Base-by-base conservation (phyloP, 2,888 invertebrate species). In the Drosophila aldrichi region DNA sequence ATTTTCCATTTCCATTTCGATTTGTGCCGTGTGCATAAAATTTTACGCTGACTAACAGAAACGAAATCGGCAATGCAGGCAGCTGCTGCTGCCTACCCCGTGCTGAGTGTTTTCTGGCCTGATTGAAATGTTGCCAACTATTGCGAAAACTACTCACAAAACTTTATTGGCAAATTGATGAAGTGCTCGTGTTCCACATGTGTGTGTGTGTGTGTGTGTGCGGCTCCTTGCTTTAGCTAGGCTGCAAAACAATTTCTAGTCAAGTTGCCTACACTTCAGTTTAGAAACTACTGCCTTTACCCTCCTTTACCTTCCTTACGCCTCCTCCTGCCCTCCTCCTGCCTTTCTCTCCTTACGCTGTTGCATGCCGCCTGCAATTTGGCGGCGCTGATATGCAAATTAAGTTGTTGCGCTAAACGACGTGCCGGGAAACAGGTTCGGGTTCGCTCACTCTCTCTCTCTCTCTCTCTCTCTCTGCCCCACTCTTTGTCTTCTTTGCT, bases 331-430 rank as follows among this genome's bases (percentile, higher is more conserved):
- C 20, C n/a, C 32, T 9, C 36, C 18, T 3, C 22, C 34, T 9
- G 3, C 20, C 43, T 7, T 9, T 16, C 44, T 2, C 44, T 29
- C 10, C 32, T 34, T 38, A 56, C 41, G 49, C 87, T 36, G 87
- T 90, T 89, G 91, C 91, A 92, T 91, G 91, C 86, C 90, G 90
- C 80, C 73, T 91, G 91, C 91, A 92, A 92, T 91, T 92, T 91
- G 91, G 91, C 81, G 83, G 85, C 82, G 84, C 85, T 86, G 91
- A 91, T 90, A 91, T 91, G 91, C 84, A 91, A 92, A 91, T 92
- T 92, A 90, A 91, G 91, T 91, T 91, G 92, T 91, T 91, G 91
- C 91, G 88, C 91, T 92, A 91, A 91, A 91, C 89, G 91, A 88
- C 87, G 89, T 88, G 90, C 83, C 87, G 77, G 77, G 80, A 77